A percentile compares a stretch with the other conserved stretches of the same genome.
phyloP scores from a whole-genome alignment of 2,113 vertebrate species.

The Montifringilla adamsi region DNA sequence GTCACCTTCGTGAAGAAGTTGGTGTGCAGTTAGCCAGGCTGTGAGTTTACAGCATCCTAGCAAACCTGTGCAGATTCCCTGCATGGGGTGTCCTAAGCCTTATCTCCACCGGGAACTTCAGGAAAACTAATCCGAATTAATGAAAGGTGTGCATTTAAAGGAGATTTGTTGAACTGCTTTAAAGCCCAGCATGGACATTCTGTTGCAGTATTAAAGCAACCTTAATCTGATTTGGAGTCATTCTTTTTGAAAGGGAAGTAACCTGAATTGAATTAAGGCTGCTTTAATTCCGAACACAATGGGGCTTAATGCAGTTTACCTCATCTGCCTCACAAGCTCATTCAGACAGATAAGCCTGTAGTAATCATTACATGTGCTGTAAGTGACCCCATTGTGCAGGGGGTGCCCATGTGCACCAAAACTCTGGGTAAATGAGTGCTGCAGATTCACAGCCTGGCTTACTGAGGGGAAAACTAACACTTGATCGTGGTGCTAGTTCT shows the following conservation, averaged over 20 bases:
- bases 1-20: not conserved
- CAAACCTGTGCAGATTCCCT: not conserved
- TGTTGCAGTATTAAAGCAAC: conserved; percentile 63
- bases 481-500: not conserved
- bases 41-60: not conserved
- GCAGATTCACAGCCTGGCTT: conserved; percentile 19
- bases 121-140: not conserved
- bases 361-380: not conserved
- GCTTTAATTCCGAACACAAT: conserved; percentile 64
- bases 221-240: conserved; percentile 64
- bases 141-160: conserved; percentile 51
- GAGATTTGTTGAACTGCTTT: conserved; percentile 64
- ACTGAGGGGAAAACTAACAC: not conserved
- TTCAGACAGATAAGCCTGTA: conserved; percentile 5
- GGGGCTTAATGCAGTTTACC: conserved; percentile 66
- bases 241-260: conserved; percentile 47
- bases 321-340: conserved; percentile 58
- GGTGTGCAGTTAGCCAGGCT: not conserved
- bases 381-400: not conserved
- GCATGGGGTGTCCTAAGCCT: not conserved
- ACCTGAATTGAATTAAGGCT: conserved; percentile 64
- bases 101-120: not conserved
- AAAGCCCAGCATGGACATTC: conserved; percentile 67
- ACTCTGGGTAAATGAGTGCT: not conserved
- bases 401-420: not conserved